phyloP scores from a whole-genome alignment of 2,888 invertebrate species.

The Tholera decimalis region DNA sequence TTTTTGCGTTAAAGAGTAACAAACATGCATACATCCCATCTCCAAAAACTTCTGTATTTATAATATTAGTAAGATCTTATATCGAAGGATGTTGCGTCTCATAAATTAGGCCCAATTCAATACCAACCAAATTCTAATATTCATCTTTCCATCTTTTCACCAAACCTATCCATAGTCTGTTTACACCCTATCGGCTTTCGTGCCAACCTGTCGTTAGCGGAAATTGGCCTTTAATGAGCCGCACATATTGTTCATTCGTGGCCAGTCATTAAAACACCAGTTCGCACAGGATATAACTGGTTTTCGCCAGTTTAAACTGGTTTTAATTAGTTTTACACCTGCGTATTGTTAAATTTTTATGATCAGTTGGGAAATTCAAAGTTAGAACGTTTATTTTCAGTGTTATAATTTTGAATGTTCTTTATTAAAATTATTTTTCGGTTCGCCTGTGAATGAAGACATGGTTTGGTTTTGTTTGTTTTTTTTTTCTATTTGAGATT shows the following conservation, averaged over 20 bases:
- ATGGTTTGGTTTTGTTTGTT: too few relatives aligned
- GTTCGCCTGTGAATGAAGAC: not conserved
- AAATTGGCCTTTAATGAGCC: slow-evolving; percentile 58
- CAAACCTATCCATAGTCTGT: not conserved
- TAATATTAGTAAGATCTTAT: too few relatives aligned
- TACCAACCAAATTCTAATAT: not conserved
- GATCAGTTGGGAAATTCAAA: slow-evolving; percentile 25
- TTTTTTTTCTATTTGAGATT: too few relatives aligned
- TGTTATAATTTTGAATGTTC: slow-evolving; percentile 13
- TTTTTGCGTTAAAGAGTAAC: too few relatives aligned
- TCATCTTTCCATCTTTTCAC: not conserved
- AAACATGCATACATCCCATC: too few relatives aligned
- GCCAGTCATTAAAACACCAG: slow-evolving; percentile 62
- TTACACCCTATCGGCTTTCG: slow-evolving; percentile 18
- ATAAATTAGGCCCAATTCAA: not conserved
- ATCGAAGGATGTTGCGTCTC: too few relatives aligned
- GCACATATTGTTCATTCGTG: slow-evolving; percentile 53
- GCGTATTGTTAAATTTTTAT: slow-evolving; percentile 50
- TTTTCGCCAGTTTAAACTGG: slow-evolving; percentile 48
- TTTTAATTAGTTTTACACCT: slow-evolving; percentile 59
- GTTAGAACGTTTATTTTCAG: slow-evolving; percentile 36
- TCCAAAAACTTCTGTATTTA: too few relatives aligned
- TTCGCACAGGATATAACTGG: slow-evolving; percentile 55
- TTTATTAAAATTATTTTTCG: slow-evolving; percentile 6
- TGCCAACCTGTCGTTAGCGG: slow-evolving; percentile 49